phyloP scores from a whole-genome alignment of 1,140 invertebrate species.

The Adoxophyes honmai region DNA sequence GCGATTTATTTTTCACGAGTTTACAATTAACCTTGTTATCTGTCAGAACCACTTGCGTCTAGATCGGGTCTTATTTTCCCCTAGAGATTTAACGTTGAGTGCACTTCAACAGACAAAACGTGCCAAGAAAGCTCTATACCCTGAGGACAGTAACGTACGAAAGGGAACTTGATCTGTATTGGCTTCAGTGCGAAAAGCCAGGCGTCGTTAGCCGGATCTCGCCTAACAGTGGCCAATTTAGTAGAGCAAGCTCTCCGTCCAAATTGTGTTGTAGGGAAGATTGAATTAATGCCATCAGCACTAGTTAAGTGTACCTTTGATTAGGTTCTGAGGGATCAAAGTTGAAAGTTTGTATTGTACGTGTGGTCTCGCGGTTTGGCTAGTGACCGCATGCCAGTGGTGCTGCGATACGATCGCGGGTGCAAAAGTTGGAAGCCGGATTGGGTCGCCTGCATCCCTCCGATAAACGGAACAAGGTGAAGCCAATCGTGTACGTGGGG shows the following conservation, averaged over 20 bases:
- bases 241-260: too few species aligned
- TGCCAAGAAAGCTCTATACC: not conserved
- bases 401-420: not conserved
- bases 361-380: not conserved
- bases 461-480: too few species aligned
- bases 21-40: not conserved
- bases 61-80: not conserved
- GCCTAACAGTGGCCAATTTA: too few species aligned
- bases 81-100: slow-evolving; percentile 6
- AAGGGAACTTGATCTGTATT: not conserved
- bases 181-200: not conserved
- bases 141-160: not conserved
- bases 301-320: not conserved
- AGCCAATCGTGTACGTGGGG: too few species aligned
- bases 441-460: too few species aligned
- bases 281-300: too few species aligned
- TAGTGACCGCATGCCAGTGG: not conserved
- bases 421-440: too few species aligned
- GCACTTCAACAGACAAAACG: slow-evolving; percentile 4
- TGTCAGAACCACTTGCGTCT: slow-evolving; percentile 7
- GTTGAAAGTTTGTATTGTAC: not conserved
- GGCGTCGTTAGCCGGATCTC: too few species aligned
- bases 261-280: too few species aligned
- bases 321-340: slow-evolving; percentile 1
- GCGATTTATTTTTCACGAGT: not conserved